Conservation (phyloP, 2,113 vertebrate genomes). For the Pelodiscus sinensis region DNA sequence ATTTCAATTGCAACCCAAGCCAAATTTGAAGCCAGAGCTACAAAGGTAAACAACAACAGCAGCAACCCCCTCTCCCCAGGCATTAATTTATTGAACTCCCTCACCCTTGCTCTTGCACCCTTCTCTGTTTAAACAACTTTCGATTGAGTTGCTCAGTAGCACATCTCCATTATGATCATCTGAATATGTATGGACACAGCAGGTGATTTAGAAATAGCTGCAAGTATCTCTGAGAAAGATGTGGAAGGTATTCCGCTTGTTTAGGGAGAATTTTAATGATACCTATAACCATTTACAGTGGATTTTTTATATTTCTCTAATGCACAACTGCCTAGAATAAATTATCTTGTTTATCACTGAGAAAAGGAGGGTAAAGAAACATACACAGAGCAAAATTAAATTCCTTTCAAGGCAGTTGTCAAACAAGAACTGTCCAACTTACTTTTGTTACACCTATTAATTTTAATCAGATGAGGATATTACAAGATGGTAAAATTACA, state of each 20-base stretch:
- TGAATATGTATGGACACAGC: constrained; percentile 81
- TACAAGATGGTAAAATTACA: not conserved
- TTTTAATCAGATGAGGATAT: not conserved
- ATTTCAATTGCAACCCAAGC: constrained; percentile 6
- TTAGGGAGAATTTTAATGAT: constrained; percentile 79
- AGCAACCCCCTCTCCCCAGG: not conserved
- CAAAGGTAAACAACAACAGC: not conserved
- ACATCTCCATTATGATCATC: constrained; percentile 64
- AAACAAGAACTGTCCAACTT: constrained; percentile 60
- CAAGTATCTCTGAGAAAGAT: constrained; percentile 47
- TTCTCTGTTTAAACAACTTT: constrained; percentile 68
- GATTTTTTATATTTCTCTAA: constrained; percentile 76
- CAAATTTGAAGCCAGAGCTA: not conserved
- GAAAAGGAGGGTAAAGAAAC: constrained; percentile 73
- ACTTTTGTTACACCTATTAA: constrained; percentile 52
- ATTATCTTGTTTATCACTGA: constrained; percentile 78
- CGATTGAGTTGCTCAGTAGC: constrained; percentile 73
- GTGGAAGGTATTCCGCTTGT: constrained; percentile 61
- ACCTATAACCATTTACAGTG: constrained; percentile 76
- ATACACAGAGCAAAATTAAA: constrained; percentile 74
- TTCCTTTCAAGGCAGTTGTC: constrained; percentile 61
- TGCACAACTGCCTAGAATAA: constrained; percentile 71
- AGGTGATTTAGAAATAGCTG: constrained; percentile 78
- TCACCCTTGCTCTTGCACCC: constrained; percentile 12
- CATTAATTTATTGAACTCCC: constrained; percentile 59